Evolutionary conservation across 2,113 vertebrate species (phyloP).

Genomic region (Vidua chalybeata): DNA sequence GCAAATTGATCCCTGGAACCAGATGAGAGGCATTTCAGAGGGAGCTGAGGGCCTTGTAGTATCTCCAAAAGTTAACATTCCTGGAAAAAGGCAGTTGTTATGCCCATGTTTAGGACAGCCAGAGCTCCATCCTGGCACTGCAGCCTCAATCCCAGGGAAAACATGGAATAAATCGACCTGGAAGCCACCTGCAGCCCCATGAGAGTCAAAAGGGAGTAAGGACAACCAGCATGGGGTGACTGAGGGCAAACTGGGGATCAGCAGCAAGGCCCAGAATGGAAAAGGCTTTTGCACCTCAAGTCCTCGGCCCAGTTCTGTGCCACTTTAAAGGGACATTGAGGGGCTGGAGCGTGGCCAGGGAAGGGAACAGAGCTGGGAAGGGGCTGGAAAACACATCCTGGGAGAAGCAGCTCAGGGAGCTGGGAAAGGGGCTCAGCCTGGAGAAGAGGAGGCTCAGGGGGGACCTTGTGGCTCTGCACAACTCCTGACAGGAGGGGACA

Average conservation of each 20-base stretch:
- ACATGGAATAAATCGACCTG: background rate
- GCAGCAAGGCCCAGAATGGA: background rate
- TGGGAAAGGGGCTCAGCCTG: background rate
- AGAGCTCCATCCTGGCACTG: background rate
- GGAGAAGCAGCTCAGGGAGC: background rate
- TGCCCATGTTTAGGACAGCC: background rate
- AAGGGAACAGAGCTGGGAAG: background rate
- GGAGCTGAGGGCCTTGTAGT: background rate
- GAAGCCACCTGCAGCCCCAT: background rate
- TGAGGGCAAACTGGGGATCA: background rate
- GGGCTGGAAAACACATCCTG: background rate
- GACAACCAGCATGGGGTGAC: background rate
- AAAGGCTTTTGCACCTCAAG: background rate
- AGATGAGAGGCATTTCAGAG: background rate
- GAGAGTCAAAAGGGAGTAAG: background rate
- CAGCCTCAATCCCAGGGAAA: background rate
- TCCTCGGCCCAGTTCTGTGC: background rate
- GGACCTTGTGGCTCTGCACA: rapidly evolving
- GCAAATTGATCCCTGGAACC: background rate
- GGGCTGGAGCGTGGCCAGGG: background rate
- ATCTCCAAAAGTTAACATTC: background rate
- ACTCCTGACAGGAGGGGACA: background rate
- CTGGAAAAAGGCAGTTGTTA: background rate
- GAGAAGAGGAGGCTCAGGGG: background rate
- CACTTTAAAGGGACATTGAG: background rate